Base-by-base conservation (phyloP, 1,140 invertebrate species). In the Atta texana region DNA sequence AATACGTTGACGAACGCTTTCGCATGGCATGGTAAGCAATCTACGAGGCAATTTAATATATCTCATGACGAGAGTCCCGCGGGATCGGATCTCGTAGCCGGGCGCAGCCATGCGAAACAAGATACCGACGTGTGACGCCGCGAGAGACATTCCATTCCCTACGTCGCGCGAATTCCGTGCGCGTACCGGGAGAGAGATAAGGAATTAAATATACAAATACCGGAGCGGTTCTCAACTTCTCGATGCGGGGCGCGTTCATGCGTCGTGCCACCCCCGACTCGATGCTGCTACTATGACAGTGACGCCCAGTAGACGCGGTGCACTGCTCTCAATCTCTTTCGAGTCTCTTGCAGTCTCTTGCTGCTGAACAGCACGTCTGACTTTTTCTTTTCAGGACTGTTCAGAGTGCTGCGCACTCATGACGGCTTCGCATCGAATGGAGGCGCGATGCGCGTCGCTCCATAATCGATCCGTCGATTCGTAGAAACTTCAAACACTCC, bases 141-240 rank as follows among this genome's bases (percentile, higher is more conserved):
- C 77, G n/a, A 80, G 31, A 44, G 49, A 66, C 55, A 57, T 21
- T 57, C 55, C 49, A 21, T 59, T 49, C 14, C 44, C n/a, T 31
- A 14, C 66, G 55, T 74, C 63, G 55, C 39, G 68, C 53, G 31
- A 61, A 21, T 61, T 74, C 59, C 16, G 2, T 18, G 34, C n/a
- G 24, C 34, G 12, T 21, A 57, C 34, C 69, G 49, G 21, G 34
- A 59, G 39, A 82, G 34, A 49, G 68, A 84, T 74, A 85, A 84
- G 66, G 64, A 51, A 91, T 89, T 86, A 91, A 68, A 89, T 61
- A 75, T 84, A 85, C 61, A 90, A 92, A 91, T 69, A 88, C 76
- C 77, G 74, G 44, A 64, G 68, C 89, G 82, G 88, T 91, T 91
- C 90, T 91, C 90, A 88, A 90, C 89, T 78, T 90, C 44, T 21